Evolutionary conservation across 37 sponge, comb jelly and placozoan genomes (phyloP).

Genomic region (Hormiphora californensis): DNA sequence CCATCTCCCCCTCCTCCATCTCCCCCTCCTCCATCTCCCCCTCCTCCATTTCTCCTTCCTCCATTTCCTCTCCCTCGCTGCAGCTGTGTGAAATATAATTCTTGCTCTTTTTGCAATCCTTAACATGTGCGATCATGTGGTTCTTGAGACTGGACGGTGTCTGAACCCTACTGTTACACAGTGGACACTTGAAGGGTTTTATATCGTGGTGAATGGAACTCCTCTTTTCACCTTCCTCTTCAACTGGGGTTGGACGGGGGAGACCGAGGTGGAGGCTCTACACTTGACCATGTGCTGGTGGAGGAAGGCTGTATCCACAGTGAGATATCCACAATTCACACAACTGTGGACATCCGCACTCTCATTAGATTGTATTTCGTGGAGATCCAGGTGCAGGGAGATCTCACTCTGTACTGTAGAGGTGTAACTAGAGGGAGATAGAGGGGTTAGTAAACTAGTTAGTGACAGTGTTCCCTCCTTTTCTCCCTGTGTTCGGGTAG

Average conservation of each 20-base stretch:
- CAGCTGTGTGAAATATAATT: too few species aligned
- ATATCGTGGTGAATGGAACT: conserved; percentile 47
- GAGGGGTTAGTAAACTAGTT: too few species aligned
- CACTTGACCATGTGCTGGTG: neutral
- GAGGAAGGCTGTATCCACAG: neutral
- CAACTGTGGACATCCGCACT: conserved; percentile 53
- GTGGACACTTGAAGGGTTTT: conserved; percentile 38
- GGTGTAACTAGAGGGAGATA: neutral
- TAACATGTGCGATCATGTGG: conserved; percentile 23
- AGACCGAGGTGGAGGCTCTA: too few species aligned
- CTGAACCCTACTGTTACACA: conserved; percentile 21
- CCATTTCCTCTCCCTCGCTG: too few species aligned
- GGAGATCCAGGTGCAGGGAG: conserved; percentile 34
- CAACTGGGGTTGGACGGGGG: too few species aligned
- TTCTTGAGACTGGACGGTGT: conserved; percentile 29
- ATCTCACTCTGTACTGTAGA: conserved; percentile 13
- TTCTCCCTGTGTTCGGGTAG: conserved; percentile 28
- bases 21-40: conserved; percentile 9
- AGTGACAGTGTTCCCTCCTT: conserved; percentile 14
- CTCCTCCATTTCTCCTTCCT: too few species aligned
- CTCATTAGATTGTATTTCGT: conserved; percentile 49
- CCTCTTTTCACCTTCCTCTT: neutral
- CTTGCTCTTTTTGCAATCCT: too few species aligned
- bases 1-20: conserved; percentile 26
- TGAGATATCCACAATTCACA: conserved; percentile 39